Evolutionary conservation across 1,140 invertebrate genomes (phyloP).

Genomic region (Zaprionus camerounensis): DNA sequence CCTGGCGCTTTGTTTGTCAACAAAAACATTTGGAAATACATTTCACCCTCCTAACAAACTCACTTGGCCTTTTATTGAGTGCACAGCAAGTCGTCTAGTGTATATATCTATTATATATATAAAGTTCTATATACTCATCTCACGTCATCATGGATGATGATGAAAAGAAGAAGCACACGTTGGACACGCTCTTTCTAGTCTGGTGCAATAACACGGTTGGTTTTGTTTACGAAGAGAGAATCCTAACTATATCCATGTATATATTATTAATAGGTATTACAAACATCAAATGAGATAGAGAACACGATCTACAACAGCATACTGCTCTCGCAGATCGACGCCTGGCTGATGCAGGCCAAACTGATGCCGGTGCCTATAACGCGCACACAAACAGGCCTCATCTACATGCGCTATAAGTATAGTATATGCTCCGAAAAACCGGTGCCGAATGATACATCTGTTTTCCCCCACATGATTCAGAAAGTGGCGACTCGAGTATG

Average conservation of each 20-base stretch:
- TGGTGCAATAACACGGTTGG: slow-evolving; percentile 66
- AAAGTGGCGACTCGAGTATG: slow-evolving; percentile 78
- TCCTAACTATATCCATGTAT: not conserved
- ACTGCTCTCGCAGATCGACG: slow-evolving; percentile 71
- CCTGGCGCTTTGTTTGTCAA: slow-evolving; percentile 65
- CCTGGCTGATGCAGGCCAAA: slow-evolving; percentile 74
- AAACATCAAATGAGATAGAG: slow-evolving; percentile 57
- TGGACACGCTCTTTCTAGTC: slow-evolving; percentile 64
- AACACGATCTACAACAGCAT: slow-evolving; percentile 66
- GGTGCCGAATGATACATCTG: not conserved
- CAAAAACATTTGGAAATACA: slow-evolving; percentile 46
- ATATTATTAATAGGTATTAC: slow-evolving; percentile 13
- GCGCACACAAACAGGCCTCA: slow-evolving; percentile 68
- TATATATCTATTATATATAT: slow-evolving; percentile 5
- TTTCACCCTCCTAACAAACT: not conserved
- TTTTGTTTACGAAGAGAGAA: not conserved
- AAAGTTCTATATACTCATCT: slow-evolving; percentile 10
- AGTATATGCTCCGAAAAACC: not conserved
- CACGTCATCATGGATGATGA: slow-evolving; percentile 70
- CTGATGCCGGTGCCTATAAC: slow-evolving; percentile 67
- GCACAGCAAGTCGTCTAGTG: not conserved
- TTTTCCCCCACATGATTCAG: slow-evolving; percentile 31
- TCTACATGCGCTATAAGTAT: slow-evolving; percentile 80
- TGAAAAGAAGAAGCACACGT: slow-evolving; percentile 76
- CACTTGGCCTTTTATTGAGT: slow-evolving; percentile 2